Evolutionary conservation across 2,113 vertebrate genomes (phyloP), one percentile per base, ranked within the genome.

Genomic region (Cololabis saira): DNA sequence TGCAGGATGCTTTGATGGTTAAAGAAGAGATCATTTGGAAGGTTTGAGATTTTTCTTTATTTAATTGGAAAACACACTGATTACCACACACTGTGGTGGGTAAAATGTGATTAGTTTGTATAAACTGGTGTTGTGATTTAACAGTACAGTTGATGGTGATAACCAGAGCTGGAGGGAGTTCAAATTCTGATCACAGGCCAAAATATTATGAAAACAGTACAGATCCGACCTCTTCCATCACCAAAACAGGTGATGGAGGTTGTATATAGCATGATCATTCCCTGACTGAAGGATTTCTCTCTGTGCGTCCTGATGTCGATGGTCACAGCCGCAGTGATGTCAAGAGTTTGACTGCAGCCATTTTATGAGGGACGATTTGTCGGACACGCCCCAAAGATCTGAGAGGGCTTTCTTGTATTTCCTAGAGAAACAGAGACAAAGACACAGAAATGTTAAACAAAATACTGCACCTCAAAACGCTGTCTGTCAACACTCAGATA

Each of bases 381-480:
- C 90, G 0, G 75, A 78, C 69, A 93, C 71, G 52, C 74, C 78
- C 92, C 91, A 93, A 18, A 92, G 71, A 59, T 89, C 91, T 30
- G 68, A 82, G n/a, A 93, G 86, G 19, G 83, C 58, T 78, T 88
- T 90, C 74, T 90, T 89, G 13, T 60, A 86, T 51, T 77, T 92
- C 85, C 93, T 94, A 11, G 10, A 76, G 45, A 72, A 15, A 78
- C 1, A 1, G 3, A 77, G 45, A 77, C 18, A 74, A 14, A 74
- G n/a, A 58, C 5, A 58, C 5, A 0, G 6, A 64, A 45, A 55
- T 41, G 22, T 64, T 5, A 6, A 51, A 64, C 17, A 67, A 49
- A 50, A 55, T 12, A 37, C 33, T 37, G 33, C 33, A 37, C 6
- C 24, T 27, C 24, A 27, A 5, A 27, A 3, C 24, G 24, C 24